Evolutionary conservation across 2,113 vertebrate genomes (phyloP), one percentile per base, ranked within the genome.

Genomic region (Scomber japonicus): DNA sequence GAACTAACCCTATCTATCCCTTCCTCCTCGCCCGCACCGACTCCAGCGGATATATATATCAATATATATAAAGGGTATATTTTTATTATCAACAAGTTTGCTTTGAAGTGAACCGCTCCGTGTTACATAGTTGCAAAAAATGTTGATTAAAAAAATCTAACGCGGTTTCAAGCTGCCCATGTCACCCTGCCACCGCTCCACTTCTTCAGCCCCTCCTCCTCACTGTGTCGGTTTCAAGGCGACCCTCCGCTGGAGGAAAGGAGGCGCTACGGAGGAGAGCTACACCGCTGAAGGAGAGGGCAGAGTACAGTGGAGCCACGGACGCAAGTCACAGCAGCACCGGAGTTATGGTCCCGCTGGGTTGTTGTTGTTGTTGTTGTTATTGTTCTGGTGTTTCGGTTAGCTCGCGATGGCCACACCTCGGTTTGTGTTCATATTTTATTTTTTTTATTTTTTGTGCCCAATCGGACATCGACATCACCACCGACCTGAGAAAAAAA

Each of bases 161-260:
- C 57, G 14, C 91, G 71, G 95, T 95, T 95, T 95, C 94, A 93
- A 95, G 88, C 45, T 81, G 63, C 94, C 94, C 92, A 27, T 72
- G 48, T 50, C 50, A 71, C 57, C 27, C 57, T 6, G 16, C 16
- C 11, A 1, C 53, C 16, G 57, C 35, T 69, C 50, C 49, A 16
- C 11, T 35, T 10, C 48, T 13, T 14, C 64, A 3, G 62, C 62
- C 74, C 85, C 86, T 63, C 82, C 89, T 53, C 62, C 70, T 59
- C 27, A n/a, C 53, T 5, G 56, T 11, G 63, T 16, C 90, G 74
- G 94, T 94, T 95, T 95, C 93, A 93, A 93, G 94, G 92, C 89
- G 59, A 0, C 89, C 92, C 83, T 54, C 66, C 8, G 31, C 3
- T 12, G 21, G 21, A 21, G 5, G 24, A 70, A 11, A 60, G 53